phyloP scores from a whole-genome alignment of 2,888 invertebrate genomes.

The Tridacna gigas region DNA sequence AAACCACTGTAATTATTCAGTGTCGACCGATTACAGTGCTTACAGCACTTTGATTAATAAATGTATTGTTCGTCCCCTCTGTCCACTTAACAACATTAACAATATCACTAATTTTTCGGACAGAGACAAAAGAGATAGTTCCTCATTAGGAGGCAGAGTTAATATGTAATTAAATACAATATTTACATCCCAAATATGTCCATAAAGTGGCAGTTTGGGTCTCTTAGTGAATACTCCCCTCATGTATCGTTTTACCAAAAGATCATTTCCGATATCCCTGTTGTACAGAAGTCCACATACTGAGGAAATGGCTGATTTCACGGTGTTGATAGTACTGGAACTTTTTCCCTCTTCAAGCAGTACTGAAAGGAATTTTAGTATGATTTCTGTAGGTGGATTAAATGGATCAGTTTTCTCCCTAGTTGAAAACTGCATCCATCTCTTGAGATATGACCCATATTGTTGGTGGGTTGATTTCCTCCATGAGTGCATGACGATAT shows the following conservation, averaged over 20 bases:
- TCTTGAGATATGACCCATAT: constrained; percentile 2
- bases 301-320: constrained; percentile 7
- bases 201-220: not conserved
- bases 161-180: not conserved
- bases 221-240: not conserved
- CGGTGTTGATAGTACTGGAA: no score
- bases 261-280: not conserved
- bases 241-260: not conserved
- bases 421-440: constrained; percentile 8
- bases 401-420: constrained; percentile 1
- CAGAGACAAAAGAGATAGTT: not conserved
- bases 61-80: no score
- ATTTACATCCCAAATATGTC: no score
- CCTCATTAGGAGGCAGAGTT: not conserved
- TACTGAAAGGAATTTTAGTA: constrained; percentile 7
- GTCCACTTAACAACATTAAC: constrained; percentile 10
- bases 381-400: not conserved
- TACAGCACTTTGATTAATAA: no score
- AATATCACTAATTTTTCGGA: constrained; percentile 7
- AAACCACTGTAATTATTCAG: no score
- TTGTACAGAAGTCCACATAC: not conserved
- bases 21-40: no score
- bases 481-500: constrained; percentile 12
- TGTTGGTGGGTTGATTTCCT: constrained; percentile 1
- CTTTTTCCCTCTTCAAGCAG: not conserved